Evolutionary conservation across 2,888 invertebrate genomes (phyloP).

Genomic region (Fragum fragum): DNA sequence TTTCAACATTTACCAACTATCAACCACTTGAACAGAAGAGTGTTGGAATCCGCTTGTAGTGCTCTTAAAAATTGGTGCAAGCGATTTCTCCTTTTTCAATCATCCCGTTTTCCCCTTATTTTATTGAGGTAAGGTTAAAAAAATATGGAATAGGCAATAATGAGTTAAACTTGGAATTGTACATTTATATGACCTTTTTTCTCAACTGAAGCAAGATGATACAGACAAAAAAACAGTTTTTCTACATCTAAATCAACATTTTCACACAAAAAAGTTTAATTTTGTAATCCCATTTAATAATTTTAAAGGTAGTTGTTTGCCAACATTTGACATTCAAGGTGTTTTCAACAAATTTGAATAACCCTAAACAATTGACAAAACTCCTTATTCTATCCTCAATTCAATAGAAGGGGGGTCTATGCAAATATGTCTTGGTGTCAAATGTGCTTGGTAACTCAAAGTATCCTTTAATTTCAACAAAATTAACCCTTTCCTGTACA

Average conservation of each 20-base stretch:
- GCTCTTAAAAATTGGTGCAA: too few relatives aligned
- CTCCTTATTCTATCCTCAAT: slow-evolving; percentile 36
- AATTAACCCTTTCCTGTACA: too few relatives aligned
- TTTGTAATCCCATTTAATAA: slow-evolving; percentile 5
- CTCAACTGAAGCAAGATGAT: too few relatives aligned
- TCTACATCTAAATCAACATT: neutral
- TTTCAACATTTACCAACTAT: too few relatives aligned
- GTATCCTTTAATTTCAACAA: slow-evolving; percentile 55
- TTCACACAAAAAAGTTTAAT: slow-evolving; percentile 6
- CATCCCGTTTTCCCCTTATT: too few relatives aligned
- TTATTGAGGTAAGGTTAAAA: too few relatives aligned
- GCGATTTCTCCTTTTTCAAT: too few relatives aligned
- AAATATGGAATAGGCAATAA: too few relatives aligned
- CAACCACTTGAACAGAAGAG: too few relatives aligned
- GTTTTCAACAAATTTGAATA: slow-evolving; percentile 33
- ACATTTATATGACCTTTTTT: too few relatives aligned
- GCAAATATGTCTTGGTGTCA: slow-evolving; percentile 60
- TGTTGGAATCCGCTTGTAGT: too few relatives aligned
- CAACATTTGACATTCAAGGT: slow-evolving; percentile 56
- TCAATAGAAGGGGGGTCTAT: slow-evolving; percentile 49
- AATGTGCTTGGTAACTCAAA: slow-evolving; percentile 42
- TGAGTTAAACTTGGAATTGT: too few relatives aligned
- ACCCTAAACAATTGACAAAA: slow-evolving; percentile 56
- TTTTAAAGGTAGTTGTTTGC: slow-evolving; percentile 41
- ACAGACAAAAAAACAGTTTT: neutral